phyloP scores from a whole-genome alignment of 2,113 vertebrate genomes.

The Poeciliopsis prolifica region DNA sequence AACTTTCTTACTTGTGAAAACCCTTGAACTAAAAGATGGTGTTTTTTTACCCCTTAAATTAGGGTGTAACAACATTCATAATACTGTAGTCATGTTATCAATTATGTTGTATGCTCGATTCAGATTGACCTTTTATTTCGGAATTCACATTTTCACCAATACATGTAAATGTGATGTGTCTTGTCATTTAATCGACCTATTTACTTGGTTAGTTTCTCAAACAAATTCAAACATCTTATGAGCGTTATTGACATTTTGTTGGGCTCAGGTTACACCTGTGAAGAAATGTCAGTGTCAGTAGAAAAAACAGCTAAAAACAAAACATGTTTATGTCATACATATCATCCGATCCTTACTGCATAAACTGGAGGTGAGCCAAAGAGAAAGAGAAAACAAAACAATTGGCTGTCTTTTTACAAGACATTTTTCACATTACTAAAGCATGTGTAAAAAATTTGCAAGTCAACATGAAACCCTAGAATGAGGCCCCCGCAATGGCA shows the following conservation, averaged over 20 bases:
- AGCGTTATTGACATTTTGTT: background rate
- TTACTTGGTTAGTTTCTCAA: background rate
- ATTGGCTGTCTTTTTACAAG: background rate
- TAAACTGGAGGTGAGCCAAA: background rate
- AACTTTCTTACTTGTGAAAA: background rate
- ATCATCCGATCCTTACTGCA: background rate
- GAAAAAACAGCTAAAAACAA: background rate
- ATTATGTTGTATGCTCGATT: constrained; percentile 8
- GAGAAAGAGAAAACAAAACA: background rate
- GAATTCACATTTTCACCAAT: constrained; percentile 36
- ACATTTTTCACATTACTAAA: constrained; percentile 24
- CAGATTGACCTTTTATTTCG: constrained; percentile 8
- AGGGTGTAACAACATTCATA: constrained; percentile 3
- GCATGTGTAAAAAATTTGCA: background rate
- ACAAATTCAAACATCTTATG: constrained; percentile 9
- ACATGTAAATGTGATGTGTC: background rate
- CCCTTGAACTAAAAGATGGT: background rate
- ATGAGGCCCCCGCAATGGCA: background rate
- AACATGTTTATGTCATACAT: background rate
- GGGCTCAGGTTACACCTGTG: constrained; percentile 10
- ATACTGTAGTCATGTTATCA: background rate
- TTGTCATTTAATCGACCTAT: constrained; percentile 4
- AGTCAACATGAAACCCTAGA: background rate
- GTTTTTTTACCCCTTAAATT: background rate
- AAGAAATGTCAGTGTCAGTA: background rate